Evolutionary conservation across 2,113 vertebrate species (phyloP), one percentile per base, ranked within the genome.

Genomic region (Perca flavescens): DNA sequence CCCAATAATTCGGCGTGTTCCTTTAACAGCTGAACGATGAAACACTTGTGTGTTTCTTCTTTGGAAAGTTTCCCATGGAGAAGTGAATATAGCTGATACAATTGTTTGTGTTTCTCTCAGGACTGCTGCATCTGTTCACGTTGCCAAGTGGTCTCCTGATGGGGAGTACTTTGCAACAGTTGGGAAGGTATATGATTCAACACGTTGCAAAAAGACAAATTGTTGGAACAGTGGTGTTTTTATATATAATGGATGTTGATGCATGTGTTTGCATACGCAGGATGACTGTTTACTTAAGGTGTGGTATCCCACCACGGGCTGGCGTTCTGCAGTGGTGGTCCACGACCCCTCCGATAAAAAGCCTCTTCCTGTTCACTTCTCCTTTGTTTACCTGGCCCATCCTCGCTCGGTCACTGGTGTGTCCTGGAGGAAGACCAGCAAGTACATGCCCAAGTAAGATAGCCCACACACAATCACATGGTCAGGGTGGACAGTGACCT

Each of bases 371-470:
- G 92, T 97, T 69, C 89, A 96, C 31, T 99, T 99, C 91, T 98
- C 98, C 49, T 99, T 99, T 87, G 97, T 99, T 87, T 99, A 99
- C 84, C 93, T 99, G 95, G 97, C 97, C 0, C 98, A 99, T 92
- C 98, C 98, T 70, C 96, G 97, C 79, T 96, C 97, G 0, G 97
- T 99, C 88, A 97, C 97, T 9, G 98, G 98, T 31, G 97, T 99
- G 94, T 99, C 98, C 40, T 99, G 98, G 98, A 96, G 98, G 92
- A 99, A 97, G 94, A 99, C 97, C 77, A 99, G 98, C 97, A 99
- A 98, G 90, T 99, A 95, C 91, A 99, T 99, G 97, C 96, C 98
- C 92, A 99, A 95, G 95, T 96, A 91, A 90, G 94, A 77, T 69
- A 19, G 8, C 25, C 34, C 25, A 58, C 46, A 50, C 57, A 52